These are phyloP conservation scores for Cheilosia grossa DNA, from an alignment of 2,888 invertebrate genomes.

Conservation along the genomic window DNA sequence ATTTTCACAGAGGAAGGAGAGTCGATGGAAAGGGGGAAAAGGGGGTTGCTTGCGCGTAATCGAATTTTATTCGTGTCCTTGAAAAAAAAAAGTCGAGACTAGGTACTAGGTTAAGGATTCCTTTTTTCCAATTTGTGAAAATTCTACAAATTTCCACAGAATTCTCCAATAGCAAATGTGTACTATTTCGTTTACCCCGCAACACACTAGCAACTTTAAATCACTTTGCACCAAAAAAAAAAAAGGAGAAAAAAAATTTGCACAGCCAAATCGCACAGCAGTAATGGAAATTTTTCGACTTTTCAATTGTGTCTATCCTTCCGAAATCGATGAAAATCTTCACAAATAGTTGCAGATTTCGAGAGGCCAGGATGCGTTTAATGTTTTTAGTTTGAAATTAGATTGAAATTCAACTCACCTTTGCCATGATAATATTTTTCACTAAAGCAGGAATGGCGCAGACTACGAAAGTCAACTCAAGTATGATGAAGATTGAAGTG, in stretches of 20 bases:
- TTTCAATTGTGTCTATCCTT: constrained; percentile 10
- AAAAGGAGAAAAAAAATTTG: constrained; percentile 21
- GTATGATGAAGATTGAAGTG: constrained; percentile 78
- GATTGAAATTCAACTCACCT: constrained; percentile 77
- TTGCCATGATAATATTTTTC: constrained; percentile 81
- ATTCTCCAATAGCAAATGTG: constrained; percentile 1
- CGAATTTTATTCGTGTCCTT: constrained; percentile 76
- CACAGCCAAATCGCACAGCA: constrained; percentile 15
- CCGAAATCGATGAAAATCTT: constrained; percentile 24
- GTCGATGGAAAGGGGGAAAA: constrained; percentile 36
- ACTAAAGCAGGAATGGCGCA: constrained; percentile 80
- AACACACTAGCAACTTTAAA: constrained; percentile 6
- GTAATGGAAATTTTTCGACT: constrained; percentile 41
- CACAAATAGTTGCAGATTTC: constrained; percentile 2
- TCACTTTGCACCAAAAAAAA: constrained; percentile 26
- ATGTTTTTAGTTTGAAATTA: constrained; percentile 24
- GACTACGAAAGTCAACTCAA: constrained; percentile 80
- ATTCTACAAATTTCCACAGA: not conserved
- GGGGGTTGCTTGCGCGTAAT: constrained; percentile 68
- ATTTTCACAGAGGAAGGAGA: constrained; percentile 61
- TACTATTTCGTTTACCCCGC: not conserved
- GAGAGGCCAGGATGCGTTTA: not conserved
- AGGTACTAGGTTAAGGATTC: constrained; percentile 51
- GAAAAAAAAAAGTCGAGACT: constrained; percentile 68
- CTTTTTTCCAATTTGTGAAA: not conserved